A percentile compares a stretch with the other conserved stretches of the same genome.
phyloP scores from a whole-genome alignment of 2,797 vertebrate genomes.

The Masticophis lateralis region DNA sequence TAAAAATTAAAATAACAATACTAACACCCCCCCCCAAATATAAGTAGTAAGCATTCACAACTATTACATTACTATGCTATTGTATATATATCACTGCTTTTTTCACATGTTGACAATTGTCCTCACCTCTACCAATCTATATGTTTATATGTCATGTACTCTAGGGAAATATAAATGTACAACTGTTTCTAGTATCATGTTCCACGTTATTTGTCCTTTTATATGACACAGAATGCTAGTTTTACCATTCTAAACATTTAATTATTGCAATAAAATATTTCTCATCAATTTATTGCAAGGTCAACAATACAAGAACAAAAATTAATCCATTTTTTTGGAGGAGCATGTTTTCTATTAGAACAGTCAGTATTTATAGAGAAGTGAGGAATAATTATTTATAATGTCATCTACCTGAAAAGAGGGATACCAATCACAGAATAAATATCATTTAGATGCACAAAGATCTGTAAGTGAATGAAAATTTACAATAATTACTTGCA shows the following conservation, averaged over 20 bases:
- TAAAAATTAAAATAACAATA: neutral
- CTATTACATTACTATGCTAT: neutral
- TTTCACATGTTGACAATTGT: neutral
- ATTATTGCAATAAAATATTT: neutral
- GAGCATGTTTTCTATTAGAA: neutral
- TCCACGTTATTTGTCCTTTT: neutral
- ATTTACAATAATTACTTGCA: slow-evolving; percentile 1
- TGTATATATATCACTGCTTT: neutral
- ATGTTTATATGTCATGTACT: neutral
- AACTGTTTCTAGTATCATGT: neutral
- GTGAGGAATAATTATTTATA: neutral
- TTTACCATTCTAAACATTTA: neutral
- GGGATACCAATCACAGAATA: slow-evolving; percentile 85
- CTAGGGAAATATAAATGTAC: neutral
- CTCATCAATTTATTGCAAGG: neutral
- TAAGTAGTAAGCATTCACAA: neutral
- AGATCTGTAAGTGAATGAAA: slow-evolving; percentile 74
- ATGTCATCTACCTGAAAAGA: slow-evolving; percentile 79
- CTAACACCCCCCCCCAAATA: neutral
- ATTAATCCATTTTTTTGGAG: neutral
- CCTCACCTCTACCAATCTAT: neutral
- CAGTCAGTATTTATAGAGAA: neutral
- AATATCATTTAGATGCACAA: slow-evolving; percentile 82
- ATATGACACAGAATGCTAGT: neutral
- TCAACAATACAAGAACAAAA: neutral